A percentile compares a stretch with the other conserved stretches of the same genome.
phyloP scores from a whole-genome alignment of 2,888 invertebrate species.

The Hedychridium roseum region DNA sequence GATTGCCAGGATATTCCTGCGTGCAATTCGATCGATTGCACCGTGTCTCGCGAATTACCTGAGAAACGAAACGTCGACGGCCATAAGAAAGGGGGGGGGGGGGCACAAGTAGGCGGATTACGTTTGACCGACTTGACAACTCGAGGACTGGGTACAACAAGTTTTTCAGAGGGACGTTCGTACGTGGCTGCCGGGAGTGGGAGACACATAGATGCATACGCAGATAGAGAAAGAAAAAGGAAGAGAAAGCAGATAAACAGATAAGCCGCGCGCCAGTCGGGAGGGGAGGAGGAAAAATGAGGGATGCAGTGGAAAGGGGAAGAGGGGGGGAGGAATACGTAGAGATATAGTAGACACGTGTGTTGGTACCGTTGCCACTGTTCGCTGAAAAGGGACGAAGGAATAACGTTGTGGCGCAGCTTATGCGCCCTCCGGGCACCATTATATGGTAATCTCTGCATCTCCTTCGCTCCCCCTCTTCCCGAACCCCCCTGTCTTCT shows the following conservation, averaged over 20 bases:
- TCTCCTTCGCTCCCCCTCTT: conserved; percentile 44
- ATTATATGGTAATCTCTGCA: conserved; percentile 63
- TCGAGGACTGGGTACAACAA: conserved; percentile 46
- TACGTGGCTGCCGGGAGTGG: conserved; percentile 12
- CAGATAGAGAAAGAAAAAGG: conserved; percentile 12
- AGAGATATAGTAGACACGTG: too few relatives aligned
- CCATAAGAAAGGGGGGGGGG: conserved; percentile 2
- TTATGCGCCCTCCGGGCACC: conserved; percentile 62
- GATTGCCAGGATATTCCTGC: too few relatives aligned
- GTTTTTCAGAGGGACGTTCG: conserved; percentile 30
- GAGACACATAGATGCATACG: conserved; percentile 5
- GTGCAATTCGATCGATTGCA: too few relatives aligned
- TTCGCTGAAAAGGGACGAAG: conserved; percentile 60
- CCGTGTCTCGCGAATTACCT: too few relatives aligned
- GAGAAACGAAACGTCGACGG: conserved; percentile 6
- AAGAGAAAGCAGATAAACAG: conserved; percentile 12
- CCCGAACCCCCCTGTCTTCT: conserved; percentile 18
- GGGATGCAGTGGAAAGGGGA: conserved; percentile 24
- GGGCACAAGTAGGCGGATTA: conserved; percentile 50
- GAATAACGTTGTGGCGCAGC: conserved; percentile 61
- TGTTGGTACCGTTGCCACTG: conserved; percentile 52
- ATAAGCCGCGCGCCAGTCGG: conserved; percentile 1
- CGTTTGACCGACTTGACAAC: conserved; percentile 54
- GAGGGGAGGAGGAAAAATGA: conserved; percentile 14
- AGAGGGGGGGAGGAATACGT: conserved; percentile 18